phyloP scores from a whole-genome alignment of 1,140 invertebrate genomes.

The Panagrolaimus sp. region DNA sequence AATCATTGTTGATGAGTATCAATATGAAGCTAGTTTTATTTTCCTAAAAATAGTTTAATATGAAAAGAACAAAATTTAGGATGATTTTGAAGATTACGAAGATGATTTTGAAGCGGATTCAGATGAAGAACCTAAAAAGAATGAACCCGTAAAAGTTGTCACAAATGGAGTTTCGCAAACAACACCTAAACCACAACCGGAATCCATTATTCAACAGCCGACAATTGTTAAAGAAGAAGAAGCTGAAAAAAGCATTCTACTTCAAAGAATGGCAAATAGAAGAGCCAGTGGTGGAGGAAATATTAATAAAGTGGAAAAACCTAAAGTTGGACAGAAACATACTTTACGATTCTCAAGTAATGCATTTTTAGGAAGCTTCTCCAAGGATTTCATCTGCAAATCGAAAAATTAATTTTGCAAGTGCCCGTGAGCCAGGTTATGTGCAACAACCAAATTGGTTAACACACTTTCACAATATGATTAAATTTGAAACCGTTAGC shows the following conservation, averaged over 20 bases:
- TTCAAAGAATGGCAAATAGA: background rate
- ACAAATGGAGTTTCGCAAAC: background rate
- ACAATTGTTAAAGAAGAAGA: background rate
- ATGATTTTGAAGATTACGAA: constrained; percentile 8
- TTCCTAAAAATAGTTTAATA: background rate
- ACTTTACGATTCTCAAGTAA: too few species aligned
- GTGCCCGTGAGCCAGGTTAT: background rate
- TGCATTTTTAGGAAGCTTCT: too few species aligned
- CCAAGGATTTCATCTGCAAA: background rate
- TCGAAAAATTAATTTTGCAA: constrained; percentile 6
- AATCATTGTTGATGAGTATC: background rate
- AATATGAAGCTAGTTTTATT: background rate
- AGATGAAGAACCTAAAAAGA: background rate
- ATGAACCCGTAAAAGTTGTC: background rate
- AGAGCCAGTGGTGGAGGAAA: background rate
- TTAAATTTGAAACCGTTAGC: background rate
- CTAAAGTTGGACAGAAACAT: too few species aligned
- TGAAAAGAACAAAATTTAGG: background rate
- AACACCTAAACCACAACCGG: too few species aligned
- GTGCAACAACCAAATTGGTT: background rate
- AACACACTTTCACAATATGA: constrained; percentile 4
- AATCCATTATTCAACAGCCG: too few species aligned
- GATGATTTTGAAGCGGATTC: constrained; percentile 6
- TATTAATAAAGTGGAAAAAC: background rate
- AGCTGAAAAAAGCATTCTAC: background rate